Evolutionary conservation across 1,140 invertebrate species (phyloP).

Genomic region (Scaptomyza montana): DNA sequence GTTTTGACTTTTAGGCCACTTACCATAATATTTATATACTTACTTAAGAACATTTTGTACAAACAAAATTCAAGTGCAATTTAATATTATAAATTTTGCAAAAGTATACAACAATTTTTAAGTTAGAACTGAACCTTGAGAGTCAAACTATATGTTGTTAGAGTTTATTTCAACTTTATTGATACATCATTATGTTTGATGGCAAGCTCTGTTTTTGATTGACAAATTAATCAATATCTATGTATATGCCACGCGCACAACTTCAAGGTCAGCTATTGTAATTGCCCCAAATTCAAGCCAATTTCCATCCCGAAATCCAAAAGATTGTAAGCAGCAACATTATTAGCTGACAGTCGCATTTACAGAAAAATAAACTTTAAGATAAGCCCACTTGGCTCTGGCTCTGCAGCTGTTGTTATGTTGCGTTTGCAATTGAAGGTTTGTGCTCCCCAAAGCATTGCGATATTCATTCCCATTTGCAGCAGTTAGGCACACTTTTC

Average conservation of each 20-base stretch:
- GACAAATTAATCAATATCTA: conserved; percentile 24
- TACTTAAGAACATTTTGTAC: neutral
- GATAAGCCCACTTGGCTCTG: conserved; percentile 45
- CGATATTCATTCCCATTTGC: conserved; percentile 4
- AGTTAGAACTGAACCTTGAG: neutral
- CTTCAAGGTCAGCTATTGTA: conserved; percentile 29
- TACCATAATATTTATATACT: conserved; percentile 1
- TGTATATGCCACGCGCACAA: neutral
- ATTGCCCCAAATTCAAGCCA: conserved; percentile 5
- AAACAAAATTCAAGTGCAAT: conserved; percentile 4
- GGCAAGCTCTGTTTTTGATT: conserved; percentile 8
- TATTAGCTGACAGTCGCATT: conserved; percentile 26
- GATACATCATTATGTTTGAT: conserved; percentile 26
- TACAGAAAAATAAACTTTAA: conserved; percentile 44
- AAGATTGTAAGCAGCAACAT: neutral
- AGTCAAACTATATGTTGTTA: neutral
- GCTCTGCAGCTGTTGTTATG: conserved; percentile 16
- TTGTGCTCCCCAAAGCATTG: conserved; percentile 8
- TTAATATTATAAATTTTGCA: neutral
- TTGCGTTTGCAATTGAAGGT: neutral
- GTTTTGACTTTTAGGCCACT: conserved; percentile 4
- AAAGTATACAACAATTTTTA: neutral
- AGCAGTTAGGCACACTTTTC: conserved; percentile 4
- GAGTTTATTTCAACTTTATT: neutral
- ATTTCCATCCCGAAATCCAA: conserved; percentile 1